phyloP scores from a whole-genome alignment of 2,888 invertebrate species.

The Epistrophe grossulariae region DNA sequence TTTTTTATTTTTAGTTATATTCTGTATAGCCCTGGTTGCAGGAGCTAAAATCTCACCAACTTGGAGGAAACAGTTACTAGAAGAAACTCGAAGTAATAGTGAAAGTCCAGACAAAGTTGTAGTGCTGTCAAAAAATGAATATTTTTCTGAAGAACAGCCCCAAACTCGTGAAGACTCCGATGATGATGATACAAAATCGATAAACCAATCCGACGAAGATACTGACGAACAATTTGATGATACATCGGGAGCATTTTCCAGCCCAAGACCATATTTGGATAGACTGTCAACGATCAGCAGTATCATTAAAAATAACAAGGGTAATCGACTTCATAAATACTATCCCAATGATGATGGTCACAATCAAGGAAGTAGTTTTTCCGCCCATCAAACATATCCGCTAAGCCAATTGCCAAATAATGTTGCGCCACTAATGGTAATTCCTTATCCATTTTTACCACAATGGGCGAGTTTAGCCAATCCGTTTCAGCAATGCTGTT shows the following conservation, averaged over 20 bases:
- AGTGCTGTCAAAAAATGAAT: slow-evolving; percentile 49
- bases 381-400: not conserved
- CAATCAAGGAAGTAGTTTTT: not conserved
- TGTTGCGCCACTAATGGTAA: not conserved
- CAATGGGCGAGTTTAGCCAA: slow-evolving; percentile 21
- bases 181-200: slow-evolving; percentile 39
- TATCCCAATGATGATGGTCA: slow-evolving; percentile 1
- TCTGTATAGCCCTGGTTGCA: slow-evolving; percentile 13
- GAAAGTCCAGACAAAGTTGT: slow-evolving; percentile 48
- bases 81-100: slow-evolving; percentile 46
- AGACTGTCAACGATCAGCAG: slow-evolving; percentile 44
- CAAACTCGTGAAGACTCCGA: slow-evolving; percentile 19
- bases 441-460: slow-evolving; percentile 42
- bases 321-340: slow-evolving; percentile 33
- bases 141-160: slow-evolving; percentile 44
- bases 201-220: slow-evolving; percentile 43
- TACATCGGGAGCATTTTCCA: slow-evolving; percentile 48
- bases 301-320: slow-evolving; percentile 28
- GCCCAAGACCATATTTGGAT: slow-evolving; percentile 64
- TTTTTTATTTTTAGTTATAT: slow-evolving; percentile 27
- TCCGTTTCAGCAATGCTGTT: slow-evolving; percentile 26
- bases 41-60: slow-evolving; percentile 35
- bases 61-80: slow-evolving; percentile 27
- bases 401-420: not conserved
- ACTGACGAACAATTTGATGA: slow-evolving; percentile 59